A percentile compares a stretch with the other conserved stretches of the same genome.
Conservation (phyloP, 53 echinoderm and acorn worm genomes). For the Arbacia lixula region DNA sequence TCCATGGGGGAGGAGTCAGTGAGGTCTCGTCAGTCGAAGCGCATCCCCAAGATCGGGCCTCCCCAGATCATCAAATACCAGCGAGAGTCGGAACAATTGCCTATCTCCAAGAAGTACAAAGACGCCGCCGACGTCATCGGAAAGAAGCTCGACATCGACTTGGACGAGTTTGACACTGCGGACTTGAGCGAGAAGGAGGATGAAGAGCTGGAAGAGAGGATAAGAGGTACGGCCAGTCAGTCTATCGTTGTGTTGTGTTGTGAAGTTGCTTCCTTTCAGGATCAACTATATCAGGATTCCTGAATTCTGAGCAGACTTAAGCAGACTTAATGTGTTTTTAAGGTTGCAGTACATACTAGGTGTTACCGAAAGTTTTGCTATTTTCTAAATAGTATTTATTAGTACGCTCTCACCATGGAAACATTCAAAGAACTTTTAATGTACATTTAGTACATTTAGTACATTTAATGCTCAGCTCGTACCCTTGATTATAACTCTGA, state of each 20-base stretch:
- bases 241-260: too few species aligned
- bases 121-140: conserved; percentile 28
- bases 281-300: too few species aligned
- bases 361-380: too few species aligned
- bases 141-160: conserved; percentile 24
- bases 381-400: too few species aligned
- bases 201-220: conserved; percentile 38
- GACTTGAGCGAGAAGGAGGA: conserved; percentile 50
- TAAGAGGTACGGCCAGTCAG: conserved; percentile 12
- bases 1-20: too few species aligned
- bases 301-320: neutral
- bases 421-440: too few species aligned
- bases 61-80: conserved; percentile 97
- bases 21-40: too few species aligned
- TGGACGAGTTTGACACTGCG: conserved; percentile 41
- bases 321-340: conserved; percentile 20
- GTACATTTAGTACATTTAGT: too few species aligned
- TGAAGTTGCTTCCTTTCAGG: conserved; percentile 12
- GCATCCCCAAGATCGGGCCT: conserved; percentile 93
- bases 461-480: too few species aligned
- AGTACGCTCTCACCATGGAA: too few species aligned
- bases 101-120: conserved; percentile 33
- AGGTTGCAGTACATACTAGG: too few species aligned
- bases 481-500: too few species aligned
- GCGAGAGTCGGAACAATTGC: conserved; percentile 76